Percentiles rank a stretch among this genome's conserved stretches.
phyloP scores from a whole-genome alignment of 2,888 invertebrate genomes.

The Allophyes oxyacanthae region DNA sequence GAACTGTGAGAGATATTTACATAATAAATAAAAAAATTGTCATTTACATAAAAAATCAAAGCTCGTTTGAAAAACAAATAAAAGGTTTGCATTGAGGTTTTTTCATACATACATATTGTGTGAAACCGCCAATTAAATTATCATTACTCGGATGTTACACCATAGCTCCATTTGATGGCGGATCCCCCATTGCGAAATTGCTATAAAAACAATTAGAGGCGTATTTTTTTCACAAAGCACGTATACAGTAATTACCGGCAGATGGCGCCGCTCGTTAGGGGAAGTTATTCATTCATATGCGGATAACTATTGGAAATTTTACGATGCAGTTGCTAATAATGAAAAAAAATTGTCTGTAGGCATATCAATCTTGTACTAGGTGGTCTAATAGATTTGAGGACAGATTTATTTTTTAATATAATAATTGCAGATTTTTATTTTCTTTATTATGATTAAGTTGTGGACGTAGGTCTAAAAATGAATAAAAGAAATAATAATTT shows the following conservation, averaged over 20 bases:
- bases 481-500: no score
- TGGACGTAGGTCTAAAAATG: no score
- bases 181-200: conserved; percentile 56
- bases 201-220: conserved; percentile 78
- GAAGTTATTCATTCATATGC: conserved; percentile 60
- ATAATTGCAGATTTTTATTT: no score
- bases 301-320: conserved; percentile 48
- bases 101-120: conserved; percentile 42
- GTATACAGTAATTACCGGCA: conserved; percentile 79
- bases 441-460: no score
- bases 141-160: conserved; percentile 40
- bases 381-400: no score
- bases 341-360: background rate
- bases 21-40: no score
- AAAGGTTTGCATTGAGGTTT: conserved; percentile 4
- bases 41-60: conserved; percentile 8
- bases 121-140: conserved; percentile 54
- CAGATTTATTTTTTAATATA: no score
- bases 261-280: conserved; percentile 81
- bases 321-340: conserved; percentile 15
- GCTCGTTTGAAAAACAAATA: conserved; percentile 11
- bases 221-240: conserved; percentile 77
- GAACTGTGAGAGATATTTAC: no score
- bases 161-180: conserved; percentile 37
- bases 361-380: background rate